Base-by-base conservation (phyloP, 2,888 invertebrate species). In the Protophormia terraenovae region DNA sequence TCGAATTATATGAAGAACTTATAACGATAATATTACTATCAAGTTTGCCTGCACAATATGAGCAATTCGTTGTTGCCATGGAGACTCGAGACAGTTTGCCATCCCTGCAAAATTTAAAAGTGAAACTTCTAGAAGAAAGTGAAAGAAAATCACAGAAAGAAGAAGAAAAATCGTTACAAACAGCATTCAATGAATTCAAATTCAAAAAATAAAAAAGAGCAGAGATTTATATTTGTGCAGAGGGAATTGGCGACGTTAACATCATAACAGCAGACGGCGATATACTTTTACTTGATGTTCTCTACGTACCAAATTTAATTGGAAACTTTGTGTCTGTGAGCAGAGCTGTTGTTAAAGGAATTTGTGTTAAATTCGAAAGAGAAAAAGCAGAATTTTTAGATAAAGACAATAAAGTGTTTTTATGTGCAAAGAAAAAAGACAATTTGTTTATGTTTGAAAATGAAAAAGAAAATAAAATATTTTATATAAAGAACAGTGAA, bases 81-180 rank as follows among this genome's bases (percentile, higher is more conserved):
- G 83, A 83, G 38, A 53, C 82, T 1, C 60, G 83, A 7, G 87
- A 83, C 58, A 72, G 45, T 53, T 75, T 86, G 8, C 81, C 85
- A 8, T 29, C 41, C 1, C 67, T 83, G 0, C 76, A 47, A 75
- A 83, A 83, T 45, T n/a, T 86, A 27, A 86, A 86, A 38, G 73
- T 84, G 12, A 83, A 87, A 27, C n/a, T 87, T 3, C 6, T 77
- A 2, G 85, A 87, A 69, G 85, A 84, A 47, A 73, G 24, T 7
- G 81, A 82, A 14, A 41, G 81, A 35, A 55, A 77, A 27, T 58
- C 32, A 27, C 50, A 79, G 22, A 67, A 50, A 47, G 50, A 47
- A 35, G 16, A 19, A 10, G 22, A 75, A 72, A 32, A 41, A 8
- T 10, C 14, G 14, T 47, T 69, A 14, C 38, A 67, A 12, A 3